Evolutionary conservation across 2,797 vertebrate genomes (phyloP).

Genomic region (Setipinna tenuifilis): DNA sequence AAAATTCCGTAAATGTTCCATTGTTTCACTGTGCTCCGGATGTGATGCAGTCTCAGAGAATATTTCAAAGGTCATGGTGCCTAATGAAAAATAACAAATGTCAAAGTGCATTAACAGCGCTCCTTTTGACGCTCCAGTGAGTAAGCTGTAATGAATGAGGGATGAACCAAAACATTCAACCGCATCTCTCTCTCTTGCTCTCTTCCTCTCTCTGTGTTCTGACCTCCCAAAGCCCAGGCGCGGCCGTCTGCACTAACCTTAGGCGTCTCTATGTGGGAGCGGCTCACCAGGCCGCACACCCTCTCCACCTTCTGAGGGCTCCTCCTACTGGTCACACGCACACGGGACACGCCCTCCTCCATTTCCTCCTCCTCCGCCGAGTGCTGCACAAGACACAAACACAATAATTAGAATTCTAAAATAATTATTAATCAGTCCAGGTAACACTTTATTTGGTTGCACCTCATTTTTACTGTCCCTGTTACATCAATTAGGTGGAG

Average conservation of each 20-base stretch:
- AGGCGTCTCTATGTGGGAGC: constrained; percentile 71
- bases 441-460: no score
- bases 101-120: constrained; percentile 9
- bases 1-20: not conserved
- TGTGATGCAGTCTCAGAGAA: not conserved
- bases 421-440: no score
- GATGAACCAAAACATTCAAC: not conserved
- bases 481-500: no score
- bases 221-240: not conserved
- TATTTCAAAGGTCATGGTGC: constrained; percentile 32
- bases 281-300: constrained; percentile 77
- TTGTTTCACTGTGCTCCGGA: not conserved
- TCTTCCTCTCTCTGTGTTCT: not conserved
- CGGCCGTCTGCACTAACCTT: constrained; percentile 73
- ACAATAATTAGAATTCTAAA: not conserved
- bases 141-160: constrained; percentile 26
- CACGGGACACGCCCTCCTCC: constrained; percentile 71
- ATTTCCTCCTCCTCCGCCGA: constrained; percentile 56
- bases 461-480: no score
- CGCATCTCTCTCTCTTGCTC: not conserved
- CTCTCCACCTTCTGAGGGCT: constrained; percentile 80
- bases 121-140: constrained; percentile 23
- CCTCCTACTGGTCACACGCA: constrained; percentile 81
- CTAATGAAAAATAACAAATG: constrained; percentile 35
- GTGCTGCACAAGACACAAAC: constrained; percentile 42